These are phyloP conservation scores for Forficula auricularia DNA, from an alignment of 1,140 invertebrate genomes.

Conservation along the genomic window DNA sequence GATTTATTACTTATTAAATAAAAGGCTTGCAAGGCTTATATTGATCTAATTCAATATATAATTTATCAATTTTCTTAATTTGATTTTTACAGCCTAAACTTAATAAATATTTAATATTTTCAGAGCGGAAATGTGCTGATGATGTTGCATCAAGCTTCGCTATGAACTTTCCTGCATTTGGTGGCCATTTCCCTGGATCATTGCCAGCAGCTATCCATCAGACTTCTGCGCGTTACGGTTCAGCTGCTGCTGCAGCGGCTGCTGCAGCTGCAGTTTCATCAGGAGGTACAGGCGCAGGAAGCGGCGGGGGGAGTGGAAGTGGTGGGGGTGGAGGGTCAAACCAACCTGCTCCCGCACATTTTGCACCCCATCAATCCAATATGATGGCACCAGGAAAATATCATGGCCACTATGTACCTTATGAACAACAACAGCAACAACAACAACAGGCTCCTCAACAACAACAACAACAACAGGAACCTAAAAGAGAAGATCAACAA, in stretches of 20 bases:
- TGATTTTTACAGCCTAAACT: too few relatives aligned
- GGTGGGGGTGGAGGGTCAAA: neutral
- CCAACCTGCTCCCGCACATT: neutral
- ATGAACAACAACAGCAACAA: slow-evolving; percentile 10
- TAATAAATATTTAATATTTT: neutral
- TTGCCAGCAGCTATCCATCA: slow-evolving; percentile 38
- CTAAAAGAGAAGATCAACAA: slow-evolving; percentile 20
- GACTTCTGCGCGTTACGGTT: slow-evolving; percentile 10
- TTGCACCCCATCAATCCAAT: too few relatives aligned
- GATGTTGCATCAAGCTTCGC: too few relatives aligned
- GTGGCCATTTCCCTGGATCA: slow-evolving; percentile 40
- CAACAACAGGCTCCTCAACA: slow-evolving; percentile 8
- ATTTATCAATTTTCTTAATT: too few relatives aligned
- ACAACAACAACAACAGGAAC: too few relatives aligned
- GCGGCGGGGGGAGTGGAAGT: neutral
- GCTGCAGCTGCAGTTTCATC: neutral
- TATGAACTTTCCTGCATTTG: slow-evolving; percentile 48
- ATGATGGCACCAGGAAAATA: too few relatives aligned
- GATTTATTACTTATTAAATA: neutral
- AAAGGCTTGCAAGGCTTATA: neutral
- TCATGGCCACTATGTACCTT: too few relatives aligned
- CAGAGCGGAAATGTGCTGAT: neutral
- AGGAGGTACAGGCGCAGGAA: neutral
- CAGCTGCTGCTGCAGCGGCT: too few relatives aligned
- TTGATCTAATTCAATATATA: too few relatives aligned